Percentiles rank a stretch among this genome's conserved stretches.
Conservation (phyloP, 2,113 vertebrate genomes). For the Anser cygnoides region DNA sequence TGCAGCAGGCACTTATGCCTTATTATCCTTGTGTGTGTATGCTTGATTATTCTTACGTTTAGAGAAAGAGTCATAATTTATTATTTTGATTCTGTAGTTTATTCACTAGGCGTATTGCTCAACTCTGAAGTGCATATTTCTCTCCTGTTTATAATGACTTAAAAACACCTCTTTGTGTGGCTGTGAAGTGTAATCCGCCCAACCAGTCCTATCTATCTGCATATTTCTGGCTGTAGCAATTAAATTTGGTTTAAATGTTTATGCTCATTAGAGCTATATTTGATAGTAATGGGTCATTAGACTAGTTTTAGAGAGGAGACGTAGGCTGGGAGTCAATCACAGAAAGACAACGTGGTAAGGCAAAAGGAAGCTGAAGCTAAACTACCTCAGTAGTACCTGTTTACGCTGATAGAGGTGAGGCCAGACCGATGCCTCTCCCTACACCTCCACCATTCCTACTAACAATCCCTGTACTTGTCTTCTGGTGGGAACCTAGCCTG, state of each 20-base stretch:
- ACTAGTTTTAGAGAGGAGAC: neutral
- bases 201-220: neutral
- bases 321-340: neutral
- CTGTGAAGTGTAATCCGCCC: neutral
- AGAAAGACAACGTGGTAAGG: neutral
- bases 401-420: neutral
- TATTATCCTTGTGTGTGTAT: neutral
- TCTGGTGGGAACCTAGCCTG: neutral
- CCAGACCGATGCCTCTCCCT: neutral
- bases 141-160: neutral
- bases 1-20: neutral
- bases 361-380: neutral
- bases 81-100: constrained; percentile 32
- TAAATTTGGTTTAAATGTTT: neutral
- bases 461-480: neutral
- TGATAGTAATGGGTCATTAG: neutral
- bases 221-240: neutral
- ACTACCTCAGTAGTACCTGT: neutral
- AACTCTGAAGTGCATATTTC: neutral
- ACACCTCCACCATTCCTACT: neutral
- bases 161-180: neutral
- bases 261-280: neutral
- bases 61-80: neutral
- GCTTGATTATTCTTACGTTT: neutral
- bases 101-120: neutral